Evolutionary conservation across 2,113 vertebrate genomes (phyloP).

Genomic region (Onychostoma macrolepis): DNA sequence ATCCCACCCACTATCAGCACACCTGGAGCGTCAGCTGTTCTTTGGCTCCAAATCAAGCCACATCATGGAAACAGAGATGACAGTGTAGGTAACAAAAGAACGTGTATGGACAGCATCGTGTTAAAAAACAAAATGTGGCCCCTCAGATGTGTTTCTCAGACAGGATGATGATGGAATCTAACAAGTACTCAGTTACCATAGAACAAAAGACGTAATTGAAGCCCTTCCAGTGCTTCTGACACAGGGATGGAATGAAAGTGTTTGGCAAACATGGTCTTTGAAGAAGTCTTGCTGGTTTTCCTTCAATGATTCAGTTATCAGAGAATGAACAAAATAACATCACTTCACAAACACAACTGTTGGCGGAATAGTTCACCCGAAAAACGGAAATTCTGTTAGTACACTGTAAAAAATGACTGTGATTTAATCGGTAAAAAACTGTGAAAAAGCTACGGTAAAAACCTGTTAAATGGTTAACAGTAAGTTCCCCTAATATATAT

Average conservation of each 20-base stretch:
- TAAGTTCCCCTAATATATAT: too few relatives aligned
- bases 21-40: conserved; percentile 35
- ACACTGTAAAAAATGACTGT: too few relatives aligned
- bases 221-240: conserved; percentile 36
- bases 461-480: too few relatives aligned
- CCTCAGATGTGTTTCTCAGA: conserved; percentile 8
- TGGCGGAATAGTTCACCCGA: not conserved
- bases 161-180: conserved; percentile 41
- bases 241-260: conserved; percentile 16
- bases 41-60: conserved; percentile 2
- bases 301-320: not conserved
- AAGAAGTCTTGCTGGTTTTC: conserved; percentile 30
- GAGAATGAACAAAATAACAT: not conserved
- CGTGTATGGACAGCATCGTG: conserved; percentile 28
- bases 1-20: conserved; percentile 25
- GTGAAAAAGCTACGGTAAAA: too few relatives aligned
- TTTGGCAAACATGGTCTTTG: conserved; percentile 34
- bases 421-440: too few relatives aligned
- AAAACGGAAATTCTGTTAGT: too few relatives aligned
- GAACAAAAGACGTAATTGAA: conserved; percentile 41
- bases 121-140: not conserved
- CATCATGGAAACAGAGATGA: conserved; percentile 30
- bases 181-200: conserved; percentile 41
- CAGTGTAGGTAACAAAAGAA: conserved; percentile 26
- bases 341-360: not conserved